Base-by-base conservation (phyloP, 1,140 invertebrate genomes). In the Eufriesea mexicana region DNA sequence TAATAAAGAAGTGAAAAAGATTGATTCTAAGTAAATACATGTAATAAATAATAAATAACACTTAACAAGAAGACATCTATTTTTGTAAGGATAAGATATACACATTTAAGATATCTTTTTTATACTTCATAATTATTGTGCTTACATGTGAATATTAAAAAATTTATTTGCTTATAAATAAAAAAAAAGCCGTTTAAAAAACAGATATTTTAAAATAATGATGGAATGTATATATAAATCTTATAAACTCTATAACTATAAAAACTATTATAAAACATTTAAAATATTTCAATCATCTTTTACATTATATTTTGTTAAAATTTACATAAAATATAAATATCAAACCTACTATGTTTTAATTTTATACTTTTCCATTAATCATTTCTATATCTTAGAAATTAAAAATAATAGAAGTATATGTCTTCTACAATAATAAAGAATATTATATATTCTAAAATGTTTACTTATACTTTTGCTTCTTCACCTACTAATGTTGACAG, bases 401-500 rank as follows among this genome's bases (percentile, higher is more conserved):
- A 47, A 7, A 25, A 25, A 25, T 68, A 10, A 67, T 25, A 18
- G n/a, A 49, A 49, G n/a, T 68, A 25, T 25, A 47, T 23, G 16
- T 35, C 16, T 78, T 23, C 23, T 59, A 61, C 7, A 55, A 35
- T 80, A 2, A 49, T 25, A 47, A 20, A 61, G 8, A 71, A 23
- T 45, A 79, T 28, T 54, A 79, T 18, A 45, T 55, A 23, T 20
- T 74, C 5, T 73, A 20, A 16, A 18, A 70, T 62, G 14, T 68
- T 42, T 79, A 74, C 47, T 86, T 71, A 78, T 71, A 25, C 61
- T 42, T 77, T 75, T 80, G 83, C 80, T 55, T 90, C 85, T 57
- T 85, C 86, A 18, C 66, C 61, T 25, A 72, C 61, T 72, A 82
- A 66, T 79, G 78, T 86, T 61, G 88, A 94, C 78, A 95, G 85